Conservation (phyloP, 2,113 vertebrate genomes). For the Silurus asotus region DNA sequence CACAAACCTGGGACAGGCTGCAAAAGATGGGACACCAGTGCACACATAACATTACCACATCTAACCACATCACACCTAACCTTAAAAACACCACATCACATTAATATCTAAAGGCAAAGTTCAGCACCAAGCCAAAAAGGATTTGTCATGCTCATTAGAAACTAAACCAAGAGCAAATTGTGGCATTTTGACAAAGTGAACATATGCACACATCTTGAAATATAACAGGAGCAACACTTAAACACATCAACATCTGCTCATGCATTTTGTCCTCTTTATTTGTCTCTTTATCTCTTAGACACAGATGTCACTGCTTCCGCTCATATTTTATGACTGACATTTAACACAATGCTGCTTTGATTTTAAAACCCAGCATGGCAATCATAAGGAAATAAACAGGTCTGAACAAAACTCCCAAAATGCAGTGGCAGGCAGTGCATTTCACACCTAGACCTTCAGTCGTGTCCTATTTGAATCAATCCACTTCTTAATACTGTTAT, state of each 20-base stretch:
- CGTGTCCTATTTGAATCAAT: too few relatives aligned
- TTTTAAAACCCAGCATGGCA: constrained; percentile 48
- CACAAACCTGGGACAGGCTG: background rate
- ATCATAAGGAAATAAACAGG: background rate
- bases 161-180: background rate
- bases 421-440: too few relatives aligned
- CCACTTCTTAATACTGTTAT: too few relatives aligned
- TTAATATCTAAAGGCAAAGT: background rate
- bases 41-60: too few relatives aligned
- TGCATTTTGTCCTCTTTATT: background rate
- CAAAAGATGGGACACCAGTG: too few relatives aligned
- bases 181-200: background rate
- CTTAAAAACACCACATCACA: background rate
- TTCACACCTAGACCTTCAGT: too few relatives aligned
- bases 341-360: constrained; percentile 61
- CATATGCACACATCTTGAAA: background rate
- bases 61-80: too few relatives aligned
- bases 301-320: constrained; percentile 44
- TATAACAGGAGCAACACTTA: constrained; percentile 9
- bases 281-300: background rate
- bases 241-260: background rate
- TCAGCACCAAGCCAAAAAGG: background rate
- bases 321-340: constrained; percentile 49
- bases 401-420: constrained; percentile 43
- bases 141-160: background rate